phyloP scores from a whole-genome alignment of 2,888 invertebrate genomes.

The Acronicta psi region DNA sequence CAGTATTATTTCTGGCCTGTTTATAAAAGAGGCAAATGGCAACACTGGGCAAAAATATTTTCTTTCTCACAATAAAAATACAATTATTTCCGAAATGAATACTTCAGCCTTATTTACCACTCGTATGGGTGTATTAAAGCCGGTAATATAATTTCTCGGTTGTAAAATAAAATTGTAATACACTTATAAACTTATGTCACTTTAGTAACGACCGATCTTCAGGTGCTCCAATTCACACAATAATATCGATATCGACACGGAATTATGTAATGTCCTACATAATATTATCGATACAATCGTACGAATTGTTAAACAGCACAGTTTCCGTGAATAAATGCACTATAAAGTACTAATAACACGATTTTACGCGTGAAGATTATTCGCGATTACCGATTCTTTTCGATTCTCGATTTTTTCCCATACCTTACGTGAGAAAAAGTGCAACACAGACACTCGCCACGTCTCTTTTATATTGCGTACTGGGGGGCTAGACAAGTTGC shows the following conservation, averaged over 20 bases:
- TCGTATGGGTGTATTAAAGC: slow-evolving; percentile 4
- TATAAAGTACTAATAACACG: slow-evolving; percentile 2
- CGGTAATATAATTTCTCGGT: background rate
- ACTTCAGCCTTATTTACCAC: slow-evolving; percentile 2
- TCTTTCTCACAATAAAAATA: too few species aligned
- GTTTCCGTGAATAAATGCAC: slow-evolving; percentile 5
- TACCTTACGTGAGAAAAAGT: background rate
- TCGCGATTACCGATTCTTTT: background rate
- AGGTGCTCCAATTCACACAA: slow-evolving; percentile 41
- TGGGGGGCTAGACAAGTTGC: background rate
- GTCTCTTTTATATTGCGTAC: background rate
- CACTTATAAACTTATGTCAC: slow-evolving; percentile 29
- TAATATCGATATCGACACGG: slow-evolving; percentile 18
- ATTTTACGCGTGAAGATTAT: slow-evolving; percentile 14
- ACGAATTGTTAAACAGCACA: slow-evolving; percentile 15
- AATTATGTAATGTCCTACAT: slow-evolving; percentile 45
- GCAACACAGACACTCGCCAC: background rate
- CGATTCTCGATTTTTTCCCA: slow-evolving; percentile 1
- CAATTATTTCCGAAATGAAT: too few species aligned
- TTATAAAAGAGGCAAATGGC: too few species aligned
- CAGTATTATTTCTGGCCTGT: background rate
- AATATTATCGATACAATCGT: slow-evolving; percentile 34
- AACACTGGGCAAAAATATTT: too few species aligned
- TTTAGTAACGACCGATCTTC: slow-evolving; percentile 17
- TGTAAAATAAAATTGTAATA: slow-evolving; percentile 17